phyloP scores from a whole-genome alignment of 2,797 vertebrate species.

The Pitangus sulphuratus region DNA sequence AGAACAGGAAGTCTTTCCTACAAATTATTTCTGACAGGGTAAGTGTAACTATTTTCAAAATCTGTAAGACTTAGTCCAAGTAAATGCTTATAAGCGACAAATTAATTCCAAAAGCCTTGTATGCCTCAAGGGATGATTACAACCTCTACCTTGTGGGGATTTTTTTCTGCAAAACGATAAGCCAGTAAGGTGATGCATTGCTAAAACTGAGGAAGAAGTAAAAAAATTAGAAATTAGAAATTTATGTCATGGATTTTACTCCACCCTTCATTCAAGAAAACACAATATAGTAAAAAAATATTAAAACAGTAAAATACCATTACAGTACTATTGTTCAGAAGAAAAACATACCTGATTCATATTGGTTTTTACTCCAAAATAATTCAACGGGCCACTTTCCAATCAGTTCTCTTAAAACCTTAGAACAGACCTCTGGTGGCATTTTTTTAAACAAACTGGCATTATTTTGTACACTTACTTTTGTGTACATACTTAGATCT shows the following conservation, averaged over 20 bases:
- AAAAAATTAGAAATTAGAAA: not conserved
- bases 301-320: not conserved
- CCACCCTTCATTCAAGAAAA: not conserved
- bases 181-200: not conserved
- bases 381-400: not conserved
- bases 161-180: not conserved
- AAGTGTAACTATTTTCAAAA: not conserved
- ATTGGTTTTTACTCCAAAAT: not conserved
- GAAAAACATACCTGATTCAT: not conserved
- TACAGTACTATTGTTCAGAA: not conserved
- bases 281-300: not conserved
- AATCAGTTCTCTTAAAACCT: not conserved
- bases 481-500: not conserved
- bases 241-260: not conserved
- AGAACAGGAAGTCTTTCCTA: not conserved
- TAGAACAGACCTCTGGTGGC: not conserved
- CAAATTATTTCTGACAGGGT: not conserved
- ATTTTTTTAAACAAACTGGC: not conserved
- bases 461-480: not conserved
- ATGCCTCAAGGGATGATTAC: not conserved
- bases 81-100: not conserved
- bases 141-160: not conserved
- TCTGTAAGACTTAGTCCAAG: not conserved
- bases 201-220: not conserved
- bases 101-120: not conserved